Base-by-base conservation (phyloP, 2,113 vertebrate genomes). In the Carassius carassius region DNA sequence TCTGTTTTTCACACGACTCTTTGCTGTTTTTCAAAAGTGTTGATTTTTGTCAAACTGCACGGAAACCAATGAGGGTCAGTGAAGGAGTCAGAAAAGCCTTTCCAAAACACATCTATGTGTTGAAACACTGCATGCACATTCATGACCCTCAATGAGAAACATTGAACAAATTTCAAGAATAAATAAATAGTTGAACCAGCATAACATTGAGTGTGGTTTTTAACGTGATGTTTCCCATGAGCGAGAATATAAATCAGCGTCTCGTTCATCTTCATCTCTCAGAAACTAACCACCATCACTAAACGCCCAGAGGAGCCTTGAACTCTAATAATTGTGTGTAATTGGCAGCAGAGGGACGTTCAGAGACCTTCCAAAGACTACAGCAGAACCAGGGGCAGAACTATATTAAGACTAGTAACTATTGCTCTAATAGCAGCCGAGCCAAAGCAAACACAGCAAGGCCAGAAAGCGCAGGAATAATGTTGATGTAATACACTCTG, bases 381-480 rank as follows among this genome's bases (percentile, higher is more conserved):
- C 58, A 65, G 5, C 75, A 4, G 4, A 29, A 82, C 5, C 56
- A 56, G 7, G 75, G 54, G 54, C 12, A n/a, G 75, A 35, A 19
- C 77, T 72, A 37, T 81, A 84, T 77, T 84, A 58, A 87, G 72
- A 87, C 17, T 21, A 25, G 67, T 67, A 41, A 21, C 44, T 44
- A 10, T 80, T 56, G 78, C 54, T 80, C 44, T 75, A 67, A 51
- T 16, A 16, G 25, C 14, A 3, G 51, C 19, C 32, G 69, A 77
- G 88, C 88, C 85, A 89, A 89, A 80, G 29, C 4, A 87, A 85
- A 82, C 81, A 85, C 77, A 32, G 29, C 35, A 23, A n/a, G 13
- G 77, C 70, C 79, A 23, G 44, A 72, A 62, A 70, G 65, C 23
- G 58, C 67, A 19, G 49, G 73, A 65, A 35, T 75, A 69, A 75